Percentiles rank a stretch among this genome's conserved stretches.
phyloP scores from a whole-genome alignment of 2,888 invertebrate genomes.

The Callosobruchus maculatus region DNA sequence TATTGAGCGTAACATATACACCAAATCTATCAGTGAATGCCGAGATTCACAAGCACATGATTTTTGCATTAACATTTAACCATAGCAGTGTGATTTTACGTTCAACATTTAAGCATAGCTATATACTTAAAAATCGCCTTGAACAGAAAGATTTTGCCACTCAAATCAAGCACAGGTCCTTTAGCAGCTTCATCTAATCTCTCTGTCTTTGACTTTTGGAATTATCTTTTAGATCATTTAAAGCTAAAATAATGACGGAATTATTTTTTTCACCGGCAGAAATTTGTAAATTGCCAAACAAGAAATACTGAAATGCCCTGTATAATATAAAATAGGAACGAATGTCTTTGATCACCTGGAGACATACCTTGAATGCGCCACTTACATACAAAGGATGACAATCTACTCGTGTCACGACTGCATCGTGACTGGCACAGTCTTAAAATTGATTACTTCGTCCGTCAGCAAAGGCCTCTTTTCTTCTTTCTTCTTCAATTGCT shows the following conservation, averaged over 20 bases:
- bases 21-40: not conserved
- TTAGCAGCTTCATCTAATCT: not conserved
- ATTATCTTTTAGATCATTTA: too few species aligned
- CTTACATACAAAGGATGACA: not conserved
- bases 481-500: slow-evolving; percentile 41
- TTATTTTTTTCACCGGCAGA: not conserved
- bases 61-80: not conserved
- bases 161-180: not conserved
- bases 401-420: not conserved
- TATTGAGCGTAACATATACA: too few species aligned
- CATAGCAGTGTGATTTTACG: not conserved
- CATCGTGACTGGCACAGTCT: slow-evolving; percentile 31
- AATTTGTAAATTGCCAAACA: not conserved
- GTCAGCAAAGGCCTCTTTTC: slow-evolving; percentile 50
- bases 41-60: not conserved
- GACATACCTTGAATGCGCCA: not conserved
- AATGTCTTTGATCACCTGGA: not conserved
- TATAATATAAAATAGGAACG: not conserved
- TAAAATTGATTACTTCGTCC: slow-evolving; percentile 42
- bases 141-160: too few species aligned
- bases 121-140: not conserved
- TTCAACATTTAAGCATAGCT: not conserved
- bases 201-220: too few species aligned
- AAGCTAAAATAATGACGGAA: not conserved
- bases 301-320: not conserved